These are phyloP conservation scores for Melanotaenia parkinsoni DNA, from an alignment of 2,797 vertebrate genomes.

Conservation along the genomic window DNA sequence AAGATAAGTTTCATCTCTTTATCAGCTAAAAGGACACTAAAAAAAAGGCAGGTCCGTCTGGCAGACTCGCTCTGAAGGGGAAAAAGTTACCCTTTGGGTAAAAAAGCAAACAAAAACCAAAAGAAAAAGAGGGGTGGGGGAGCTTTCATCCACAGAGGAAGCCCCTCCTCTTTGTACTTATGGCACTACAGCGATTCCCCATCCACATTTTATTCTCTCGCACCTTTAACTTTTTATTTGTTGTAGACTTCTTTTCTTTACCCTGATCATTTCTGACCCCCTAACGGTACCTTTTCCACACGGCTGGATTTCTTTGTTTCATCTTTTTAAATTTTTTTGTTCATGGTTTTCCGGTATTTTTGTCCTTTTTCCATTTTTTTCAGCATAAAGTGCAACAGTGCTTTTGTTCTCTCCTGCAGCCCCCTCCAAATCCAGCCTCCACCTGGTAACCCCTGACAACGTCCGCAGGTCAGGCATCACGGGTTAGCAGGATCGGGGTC, in stretches of 20 bases:
- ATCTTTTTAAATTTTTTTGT: slow-evolving; percentile 48
- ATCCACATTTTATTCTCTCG: slow-evolving; percentile 71
- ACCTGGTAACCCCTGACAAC: slow-evolving; percentile 37
- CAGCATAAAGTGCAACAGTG: slow-evolving; percentile 99
- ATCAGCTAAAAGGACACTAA: slow-evolving; percentile 76
- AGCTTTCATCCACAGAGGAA: slow-evolving; percentile 55
- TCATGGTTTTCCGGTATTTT: slow-evolving; percentile 73
- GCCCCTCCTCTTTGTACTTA: slow-evolving; percentile 80
- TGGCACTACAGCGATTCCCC: slow-evolving; percentile 89
- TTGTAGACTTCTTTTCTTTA: slow-evolving; percentile 68
- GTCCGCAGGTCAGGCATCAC: slow-evolving; percentile 51
- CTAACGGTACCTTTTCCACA: slow-evolving; percentile 82
- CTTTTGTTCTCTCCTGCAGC: slow-evolving; percentile 87
- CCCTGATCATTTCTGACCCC: slow-evolving; percentile 87
- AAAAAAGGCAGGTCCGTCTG: slow-evolving; percentile 76
- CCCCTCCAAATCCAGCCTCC: slow-evolving; percentile 21
- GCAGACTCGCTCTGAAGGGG: slow-evolving; percentile 70
- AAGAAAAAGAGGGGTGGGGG: background rate
- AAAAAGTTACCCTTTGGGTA: slow-evolving; percentile 48
- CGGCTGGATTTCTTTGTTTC: slow-evolving; percentile 66
- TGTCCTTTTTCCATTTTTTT: slow-evolving; percentile 82
- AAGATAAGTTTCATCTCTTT: slow-evolving; percentile 74
- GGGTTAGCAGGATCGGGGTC: slow-evolving; percentile 56
- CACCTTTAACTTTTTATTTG: slow-evolving; percentile 45
- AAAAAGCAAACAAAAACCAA: slow-evolving; percentile 21